Evolutionary conservation across 2,113 vertebrate genomes (phyloP), one percentile per base, ranked within the genome.

Genomic region (Centrocercus urophasianus): DNA sequence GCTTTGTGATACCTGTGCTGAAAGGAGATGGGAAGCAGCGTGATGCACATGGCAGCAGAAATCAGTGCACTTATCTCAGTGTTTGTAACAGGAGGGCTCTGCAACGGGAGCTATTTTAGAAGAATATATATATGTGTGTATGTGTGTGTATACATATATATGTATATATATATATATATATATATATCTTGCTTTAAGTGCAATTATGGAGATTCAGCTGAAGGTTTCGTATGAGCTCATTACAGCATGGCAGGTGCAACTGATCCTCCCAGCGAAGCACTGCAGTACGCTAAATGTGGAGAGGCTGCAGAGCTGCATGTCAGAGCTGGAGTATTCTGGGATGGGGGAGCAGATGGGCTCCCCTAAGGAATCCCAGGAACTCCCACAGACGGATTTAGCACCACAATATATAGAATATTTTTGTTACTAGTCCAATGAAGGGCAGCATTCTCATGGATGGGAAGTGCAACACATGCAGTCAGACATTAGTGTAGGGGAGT

Each of bases 91-190:
- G 90, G 64, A 16, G 21, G 12, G 3, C 48, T 65, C 60, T 75
- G 88, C 72, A 67, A 65, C 22, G 43, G 69, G 34, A 88, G 57
- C 11, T 86, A 34, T 72, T 96, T 78, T 79, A 61, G 81, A 57
- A 79, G 74, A 57, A 22, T 30, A 8, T 13, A 19, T 21, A 32
- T 9, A 14, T 3, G 42, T 13, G 13, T 2, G 32, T n/a, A 14
- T 48, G 14, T 34, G 13, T 60, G 38, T 10, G 38, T 38, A 38
- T 38, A 38, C 8, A 9, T 38, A 9, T 38, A 9, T 38, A 8
- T 36, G n/a, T 48, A 12, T 34, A 36, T 60, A 45, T 66, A 11
- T 1, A 7, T 28, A 32, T 56, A 22, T 48, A 10, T 34, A 36
- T 60, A 45, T 70, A 12, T 1, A 6, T 28, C 18, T 45, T 64